phyloP scores from a whole-genome alignment of 2,113 vertebrate species.

The Eolophus roseicapilla region DNA sequence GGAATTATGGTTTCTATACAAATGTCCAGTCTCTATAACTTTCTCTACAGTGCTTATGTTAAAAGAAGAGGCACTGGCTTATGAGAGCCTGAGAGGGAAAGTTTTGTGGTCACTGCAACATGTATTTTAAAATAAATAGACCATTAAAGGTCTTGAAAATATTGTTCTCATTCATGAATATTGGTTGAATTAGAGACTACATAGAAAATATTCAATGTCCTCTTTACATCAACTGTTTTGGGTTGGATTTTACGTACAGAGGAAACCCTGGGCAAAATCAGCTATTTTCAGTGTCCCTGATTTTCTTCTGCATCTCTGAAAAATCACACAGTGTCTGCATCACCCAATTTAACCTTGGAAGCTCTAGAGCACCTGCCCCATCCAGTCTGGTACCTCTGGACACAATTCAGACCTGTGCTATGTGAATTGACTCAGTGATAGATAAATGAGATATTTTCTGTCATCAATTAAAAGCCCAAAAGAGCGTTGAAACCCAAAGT shows the following conservation, averaged over 20 bases:
- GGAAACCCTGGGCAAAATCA: not conserved
- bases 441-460: not conserved
- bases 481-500: not conserved
- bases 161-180: not conserved
- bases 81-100: not conserved
- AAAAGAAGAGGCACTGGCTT: not conserved
- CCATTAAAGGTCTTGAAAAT: not conserved
- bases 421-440: not conserved
- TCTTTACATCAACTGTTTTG: not conserved
- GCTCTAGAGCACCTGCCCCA: not conserved
- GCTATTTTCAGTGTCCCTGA: not conserved
- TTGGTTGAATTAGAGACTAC: not conserved
- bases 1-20: not conserved
- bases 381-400: not conserved
- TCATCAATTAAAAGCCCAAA: slow-evolving; percentile 28
- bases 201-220: not conserved
- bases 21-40: not conserved
- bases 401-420: not conserved
- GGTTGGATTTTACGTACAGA: not conserved
- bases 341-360: not conserved
- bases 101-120: not conserved
- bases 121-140: not conserved
- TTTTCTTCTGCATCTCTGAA: not conserved
- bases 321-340: not conserved
- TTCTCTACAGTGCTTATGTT: not conserved